Evolutionary conservation across 2,113 vertebrate genomes (phyloP), one percentile per base, ranked within the genome.

Genomic region (Bagarius yarrelli): DNA sequence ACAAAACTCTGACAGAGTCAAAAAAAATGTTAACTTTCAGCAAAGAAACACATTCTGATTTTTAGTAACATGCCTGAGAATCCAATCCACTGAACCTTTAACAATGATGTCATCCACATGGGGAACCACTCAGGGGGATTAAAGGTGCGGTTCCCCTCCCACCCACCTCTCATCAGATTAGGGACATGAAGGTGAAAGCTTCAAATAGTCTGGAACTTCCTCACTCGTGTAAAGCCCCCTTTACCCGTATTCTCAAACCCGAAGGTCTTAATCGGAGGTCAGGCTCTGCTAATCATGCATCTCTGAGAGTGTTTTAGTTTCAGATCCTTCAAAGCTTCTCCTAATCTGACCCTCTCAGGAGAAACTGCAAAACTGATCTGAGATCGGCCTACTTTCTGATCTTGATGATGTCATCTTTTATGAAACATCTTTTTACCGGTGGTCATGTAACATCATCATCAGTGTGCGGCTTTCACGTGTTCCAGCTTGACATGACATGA

Each of bases 361-460:
- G 67, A 5, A 70, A 70, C 19, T 27, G 47, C 6, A 56, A 32
- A 64, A 12, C 73, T 47, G 18, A 32, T 23, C 19, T 80, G 4
- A 18, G 60, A n/a, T 55, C 30, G 21, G 21, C 15, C 12, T 15
- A 27, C 55, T 25, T 52, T 32, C 16, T 27, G 14, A 81, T 67
- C 78, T 52, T 86, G 66, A 88, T 91, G 90, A 93, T 87, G 85
- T 93, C 91, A 93, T 90, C 71, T 36, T 84, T 86, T 87, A 76
- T 84, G 83, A 87, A 89, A 83, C 53, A 8, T 9, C 78, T 78
- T 72, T 81, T 83, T 84, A 86, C 90, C 88, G 87, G 85, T 76
- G 80, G 82, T 80, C 79, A 87, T 87, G 78, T 87, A 86, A 87
- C 83, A 79, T 83, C 76, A 32, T 87, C 85, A 85, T 67, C 30